Base-by-base conservation (phyloP, 2,888 invertebrate species). In the Eurois occulta region DNA sequence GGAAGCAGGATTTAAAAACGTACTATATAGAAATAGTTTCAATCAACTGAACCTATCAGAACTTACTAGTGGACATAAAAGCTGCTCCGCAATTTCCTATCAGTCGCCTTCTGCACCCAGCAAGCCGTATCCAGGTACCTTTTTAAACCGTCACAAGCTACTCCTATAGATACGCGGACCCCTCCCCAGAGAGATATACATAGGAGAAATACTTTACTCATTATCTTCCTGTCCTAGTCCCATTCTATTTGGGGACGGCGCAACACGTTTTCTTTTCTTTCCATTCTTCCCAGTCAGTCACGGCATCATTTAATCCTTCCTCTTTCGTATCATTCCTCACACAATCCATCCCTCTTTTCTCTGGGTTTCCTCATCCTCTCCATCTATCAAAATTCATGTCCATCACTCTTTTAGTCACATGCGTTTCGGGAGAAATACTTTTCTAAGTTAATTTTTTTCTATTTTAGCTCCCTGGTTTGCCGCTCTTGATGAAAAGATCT, bases 401-500 rank as follows among this genome's bases (percentile, higher is more conserved):
- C 43, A 41, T 11, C 41, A 43, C 43, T 43, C 16, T 43, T 16
- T 43, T 43, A 43, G 11, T 43, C 16, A 43, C 43, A 43, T 43
- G 43, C 43, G 43, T 43, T 43, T 43, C 18, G 7, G 8, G 48
- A 48, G 21, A 48, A 48, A 58, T 32, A 60, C 4, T 60, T 35
- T 13, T 6, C 5, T 52, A 28, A 64, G 0, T 43, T 41, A 1
- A 52, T 68, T 72, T 75, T 16, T 16, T 32, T 60, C 28, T 21
- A 4, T 69, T 83, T 43, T 82, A 94, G 94, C 72, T 89, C 7
- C 92, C 94, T 13, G 89, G 91, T 18, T 80, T 91, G 55, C 88
- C 90, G 1, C 35, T 88, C 0, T 80, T 85, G 41, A 67, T 90
- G 64, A 89, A 91, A 58, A 72, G 85, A 60, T 85, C 91, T 6